phyloP scores from a whole-genome alignment of 2,113 vertebrate genomes.

The Trematomus loennbergii region DNA sequence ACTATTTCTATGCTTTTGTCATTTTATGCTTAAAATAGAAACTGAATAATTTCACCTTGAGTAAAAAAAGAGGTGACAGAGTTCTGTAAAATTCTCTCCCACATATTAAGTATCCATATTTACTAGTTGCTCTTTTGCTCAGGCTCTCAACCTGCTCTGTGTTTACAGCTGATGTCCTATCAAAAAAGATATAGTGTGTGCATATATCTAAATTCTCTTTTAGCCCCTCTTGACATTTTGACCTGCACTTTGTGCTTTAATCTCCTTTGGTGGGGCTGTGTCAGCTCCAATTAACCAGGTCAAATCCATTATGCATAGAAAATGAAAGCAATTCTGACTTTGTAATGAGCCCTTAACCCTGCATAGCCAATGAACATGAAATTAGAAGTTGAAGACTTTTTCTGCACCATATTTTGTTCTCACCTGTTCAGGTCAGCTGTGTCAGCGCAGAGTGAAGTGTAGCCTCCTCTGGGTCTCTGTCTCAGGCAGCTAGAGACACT shows the following conservation, averaged over 20 bases:
- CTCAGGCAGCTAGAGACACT: conserved; percentile 4
- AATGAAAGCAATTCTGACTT: conserved; percentile 58
- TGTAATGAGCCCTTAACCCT: conserved; percentile 44
- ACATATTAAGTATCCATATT: neutral
- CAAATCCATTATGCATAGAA: conserved; percentile 66
- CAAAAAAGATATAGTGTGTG: neutral
- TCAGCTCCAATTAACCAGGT: conserved; percentile 65
- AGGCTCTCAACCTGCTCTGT: neutral
- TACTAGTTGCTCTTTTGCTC: neutral
- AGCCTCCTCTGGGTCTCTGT: conserved; percentile 24
- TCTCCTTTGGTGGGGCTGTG: conserved; percentile 48
- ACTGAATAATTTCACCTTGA: neutral
- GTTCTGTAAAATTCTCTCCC: neutral
- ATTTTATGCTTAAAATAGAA: conserved; percentile 1
- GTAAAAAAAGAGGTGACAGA: neutral
- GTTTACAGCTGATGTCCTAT: conserved; percentile 32
- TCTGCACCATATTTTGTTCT: conserved; percentile 23
- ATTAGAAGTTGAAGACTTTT: conserved; percentile 21
- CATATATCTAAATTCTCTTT: conserved; percentile 37
- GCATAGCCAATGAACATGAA: conserved; percentile 20
- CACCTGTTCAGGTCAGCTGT: conserved; percentile 59
- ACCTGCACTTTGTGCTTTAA: conserved; percentile 57
- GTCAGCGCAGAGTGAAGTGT: neutral
- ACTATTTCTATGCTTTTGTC: neutral
- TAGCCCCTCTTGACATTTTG: conserved; percentile 58